These are phyloP conservation scores for Mercenaria mercenaria DNA, from an alignment of 1,140 invertebrate species.

Conservation along the genomic window DNA sequence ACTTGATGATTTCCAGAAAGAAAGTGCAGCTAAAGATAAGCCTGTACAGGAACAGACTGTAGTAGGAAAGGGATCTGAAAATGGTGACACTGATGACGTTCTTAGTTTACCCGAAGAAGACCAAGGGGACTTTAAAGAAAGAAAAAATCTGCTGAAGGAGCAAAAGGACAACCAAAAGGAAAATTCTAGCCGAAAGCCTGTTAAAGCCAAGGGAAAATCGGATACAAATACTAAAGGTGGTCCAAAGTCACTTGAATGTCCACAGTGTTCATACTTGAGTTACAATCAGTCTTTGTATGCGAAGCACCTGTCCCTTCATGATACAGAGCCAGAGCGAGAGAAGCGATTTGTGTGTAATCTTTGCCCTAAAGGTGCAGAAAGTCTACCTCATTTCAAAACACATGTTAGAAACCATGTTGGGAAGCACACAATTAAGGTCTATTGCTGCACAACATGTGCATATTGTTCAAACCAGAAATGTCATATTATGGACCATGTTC, in stretches of 20 bases:
- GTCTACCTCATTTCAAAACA: neutral
- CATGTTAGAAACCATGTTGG: slow-evolving; percentile 57
- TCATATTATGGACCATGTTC: slow-evolving; percentile 59
- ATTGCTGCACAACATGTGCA: slow-evolving; percentile 42
- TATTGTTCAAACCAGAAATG: slow-evolving; percentile 48
- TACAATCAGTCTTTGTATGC: slow-evolving; percentile 37
- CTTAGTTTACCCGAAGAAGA: slow-evolving; percentile 35
- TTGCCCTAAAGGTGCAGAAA: slow-evolving; percentile 42
- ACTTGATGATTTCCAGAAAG: slow-evolving; percentile 44
- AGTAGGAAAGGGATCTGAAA: neutral
- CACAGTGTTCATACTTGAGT: slow-evolving; percentile 44
- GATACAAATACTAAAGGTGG: neutral
- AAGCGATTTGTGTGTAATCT: slow-evolving; percentile 53
- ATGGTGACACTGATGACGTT: slow-evolving; percentile 12
- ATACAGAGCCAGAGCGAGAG: slow-evolving; percentile 46
- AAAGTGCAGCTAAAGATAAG: neutral
- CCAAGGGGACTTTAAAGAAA: slow-evolving; percentile 20
- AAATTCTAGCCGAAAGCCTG: neutral
- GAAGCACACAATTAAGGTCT: slow-evolving; percentile 48
- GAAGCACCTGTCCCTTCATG: slow-evolving; percentile 48
- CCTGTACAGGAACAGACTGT: neutral
- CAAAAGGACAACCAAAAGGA: neutral
- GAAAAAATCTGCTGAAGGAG: neutral
- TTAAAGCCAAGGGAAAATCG: neutral
- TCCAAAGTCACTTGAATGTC: slow-evolving; percentile 34